A percentile compares a stretch with the other conserved stretches of the same genome.
These are phyloP conservation scores for Sicus ferrugineus DNA, from an alignment of 2,888 invertebrate species.

Conservation along the genomic window DNA sequence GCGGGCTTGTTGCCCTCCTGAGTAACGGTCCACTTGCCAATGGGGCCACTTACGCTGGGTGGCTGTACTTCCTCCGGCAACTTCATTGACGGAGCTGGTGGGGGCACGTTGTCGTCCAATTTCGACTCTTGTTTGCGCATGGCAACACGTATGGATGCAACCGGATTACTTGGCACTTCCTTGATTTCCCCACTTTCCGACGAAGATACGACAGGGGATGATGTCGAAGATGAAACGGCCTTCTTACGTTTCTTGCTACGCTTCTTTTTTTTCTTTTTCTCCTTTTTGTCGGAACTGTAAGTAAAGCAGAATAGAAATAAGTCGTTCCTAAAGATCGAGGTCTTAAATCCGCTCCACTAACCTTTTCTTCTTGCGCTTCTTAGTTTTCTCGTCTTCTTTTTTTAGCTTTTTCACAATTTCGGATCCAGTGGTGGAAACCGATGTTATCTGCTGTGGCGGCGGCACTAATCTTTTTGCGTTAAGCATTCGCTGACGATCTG, in stretches of 20 bases:
- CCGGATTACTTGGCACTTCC: conserved; percentile 63
- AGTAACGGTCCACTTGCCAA: conserved; percentile 64
- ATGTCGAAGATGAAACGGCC: conserved; percentile 40
- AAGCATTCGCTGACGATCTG: conserved; percentile 78
- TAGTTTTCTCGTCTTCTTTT: conserved; percentile 62
- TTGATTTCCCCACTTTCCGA: conserved; percentile 52
- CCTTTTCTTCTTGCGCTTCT: conserved; percentile 70
- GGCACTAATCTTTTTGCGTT: conserved; percentile 62
- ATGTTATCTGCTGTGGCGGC: conserved; percentile 51
- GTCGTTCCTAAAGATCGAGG: neutral
- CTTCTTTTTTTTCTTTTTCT: conserved; percentile 67
- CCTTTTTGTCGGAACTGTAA: conserved; percentile 62
- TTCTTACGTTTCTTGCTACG: conserved; percentile 66
- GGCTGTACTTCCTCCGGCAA: conserved; percentile 35
- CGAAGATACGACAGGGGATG: conserved; percentile 43
- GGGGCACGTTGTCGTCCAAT: conserved; percentile 60
- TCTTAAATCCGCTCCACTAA: conserved; percentile 46
- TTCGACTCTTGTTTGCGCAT: conserved; percentile 69
- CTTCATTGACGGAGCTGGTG: conserved; percentile 57
- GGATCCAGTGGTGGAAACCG: conserved; percentile 47
- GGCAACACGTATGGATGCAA: conserved; percentile 71
- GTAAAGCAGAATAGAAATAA: neutral
- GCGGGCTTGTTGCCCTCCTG: conserved; percentile 61
- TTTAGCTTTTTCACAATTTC: conserved; percentile 63
- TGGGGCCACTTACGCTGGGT: conserved; percentile 60